Conservation (phyloP, 2,113 vertebrate genomes). For the Lophius piscatorius region DNA sequence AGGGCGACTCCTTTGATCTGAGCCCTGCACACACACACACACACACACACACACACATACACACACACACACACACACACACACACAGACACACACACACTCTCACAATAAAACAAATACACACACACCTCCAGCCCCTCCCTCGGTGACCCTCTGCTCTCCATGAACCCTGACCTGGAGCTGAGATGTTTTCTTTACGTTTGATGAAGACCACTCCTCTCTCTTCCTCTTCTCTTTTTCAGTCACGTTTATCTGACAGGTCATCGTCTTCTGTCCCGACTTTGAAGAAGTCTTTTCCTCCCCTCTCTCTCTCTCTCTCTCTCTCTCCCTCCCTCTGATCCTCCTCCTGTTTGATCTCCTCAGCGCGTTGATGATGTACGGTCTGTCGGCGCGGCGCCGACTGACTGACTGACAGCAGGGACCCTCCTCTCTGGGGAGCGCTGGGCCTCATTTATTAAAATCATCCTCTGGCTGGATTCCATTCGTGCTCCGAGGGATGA, state of each 20-base stretch:
- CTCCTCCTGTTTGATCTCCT: slow-evolving; percentile 8
- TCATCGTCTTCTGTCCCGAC: slow-evolving; percentile 38
- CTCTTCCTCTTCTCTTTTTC: neutral
- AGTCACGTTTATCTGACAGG: slow-evolving; percentile 22
- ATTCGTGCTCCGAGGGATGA: slow-evolving; percentile 8
- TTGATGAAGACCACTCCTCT: no score
- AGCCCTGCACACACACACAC: no score
- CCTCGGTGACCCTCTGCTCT: no score
- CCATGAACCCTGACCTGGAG: no score
- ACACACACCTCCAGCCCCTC: no score
- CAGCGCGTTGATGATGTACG: slow-evolving; percentile 26
- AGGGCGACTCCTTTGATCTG: no score
- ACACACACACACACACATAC: no score
- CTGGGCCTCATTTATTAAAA: slow-evolving; percentile 41
- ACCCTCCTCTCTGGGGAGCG: slow-evolving; percentile 20
- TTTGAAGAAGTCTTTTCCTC: neutral
- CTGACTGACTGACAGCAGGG: slow-evolving; percentile 30
- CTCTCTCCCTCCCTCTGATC: neutral
- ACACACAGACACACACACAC: no score
- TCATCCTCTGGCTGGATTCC: slow-evolving; percentile 4
- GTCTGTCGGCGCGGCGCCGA: slow-evolving; percentile 10
- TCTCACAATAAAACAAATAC: no score
- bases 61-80: no score
- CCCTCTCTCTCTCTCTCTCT: neutral
- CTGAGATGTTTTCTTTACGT: no score